phyloP scores from a whole-genome alignment of 2,888 invertebrate genomes.

The Macrophya annulata region DNA sequence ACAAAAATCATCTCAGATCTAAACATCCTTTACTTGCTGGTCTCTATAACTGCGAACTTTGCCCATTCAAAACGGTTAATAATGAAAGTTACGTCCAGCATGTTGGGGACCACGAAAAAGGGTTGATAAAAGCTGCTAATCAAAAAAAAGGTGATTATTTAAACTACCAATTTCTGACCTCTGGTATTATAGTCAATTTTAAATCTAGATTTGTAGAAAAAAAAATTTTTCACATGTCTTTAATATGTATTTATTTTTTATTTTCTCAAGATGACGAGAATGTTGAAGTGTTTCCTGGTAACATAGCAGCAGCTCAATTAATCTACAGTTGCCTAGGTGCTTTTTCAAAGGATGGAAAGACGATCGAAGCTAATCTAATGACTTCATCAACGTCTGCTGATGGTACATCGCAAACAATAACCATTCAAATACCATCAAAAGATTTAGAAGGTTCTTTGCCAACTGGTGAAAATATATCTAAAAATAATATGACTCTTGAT shows the following conservation, averaged over 20 bases:
- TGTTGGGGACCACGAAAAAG: slow-evolving; percentile 82
- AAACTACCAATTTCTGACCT: not conserved
- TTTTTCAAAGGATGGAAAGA: slow-evolving; percentile 74
- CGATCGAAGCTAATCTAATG: slow-evolving; percentile 76
- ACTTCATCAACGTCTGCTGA: slow-evolving; percentile 77
- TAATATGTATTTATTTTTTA: not conserved
- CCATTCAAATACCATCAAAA: slow-evolving; percentile 76
- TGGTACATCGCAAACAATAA: slow-evolving; percentile 76
- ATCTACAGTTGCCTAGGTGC: slow-evolving; percentile 77
- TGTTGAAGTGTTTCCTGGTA: slow-evolving; percentile 77
- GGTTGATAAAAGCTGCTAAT: slow-evolving; percentile 74
- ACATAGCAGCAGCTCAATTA: slow-evolving; percentile 78
- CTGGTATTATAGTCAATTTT: too few relatives aligned
- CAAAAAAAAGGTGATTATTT: slow-evolving; percentile 68
- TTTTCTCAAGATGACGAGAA: slow-evolving; percentile 67
- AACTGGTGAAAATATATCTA: slow-evolving; percentile 64
- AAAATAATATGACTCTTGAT: slow-evolving; percentile 68
- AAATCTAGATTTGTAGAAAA: not conserved
- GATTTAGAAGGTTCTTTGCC: slow-evolving; percentile 73
- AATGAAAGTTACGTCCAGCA: slow-evolving; percentile 81
- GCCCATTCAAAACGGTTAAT: slow-evolving; percentile 83
- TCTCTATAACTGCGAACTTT: slow-evolving; percentile 81
- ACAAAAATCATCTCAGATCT: slow-evolving; percentile 83
- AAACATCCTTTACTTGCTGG: slow-evolving; percentile 81
- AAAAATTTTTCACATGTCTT: not conserved